Percentiles rank a stretch among this genome's conserved stretches.
Conservation (phyloP, 2,797 vertebrate species). For the Ateles fusciceps region DNA sequence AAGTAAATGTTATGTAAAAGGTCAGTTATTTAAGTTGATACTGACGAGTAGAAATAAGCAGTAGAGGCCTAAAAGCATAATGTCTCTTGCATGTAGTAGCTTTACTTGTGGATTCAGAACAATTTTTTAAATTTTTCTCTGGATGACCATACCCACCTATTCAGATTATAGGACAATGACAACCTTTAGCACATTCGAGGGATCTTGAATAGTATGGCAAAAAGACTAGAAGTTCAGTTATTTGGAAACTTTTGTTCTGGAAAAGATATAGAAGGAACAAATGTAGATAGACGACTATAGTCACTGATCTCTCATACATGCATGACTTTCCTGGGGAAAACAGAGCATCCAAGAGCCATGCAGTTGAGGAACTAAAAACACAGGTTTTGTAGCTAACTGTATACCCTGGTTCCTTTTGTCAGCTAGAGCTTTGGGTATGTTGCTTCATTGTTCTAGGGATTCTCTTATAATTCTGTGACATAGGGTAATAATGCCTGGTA, state of each 20-base stretch:
- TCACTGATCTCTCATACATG: background rate
- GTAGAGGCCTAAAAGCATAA: background rate
- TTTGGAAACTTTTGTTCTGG: background rate
- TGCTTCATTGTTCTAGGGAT: background rate
- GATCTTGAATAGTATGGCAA: background rate
- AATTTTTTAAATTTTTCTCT: background rate
- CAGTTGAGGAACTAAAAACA: background rate
- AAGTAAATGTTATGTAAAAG: background rate
- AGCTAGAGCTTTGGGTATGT: background rate
- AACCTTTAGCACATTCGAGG: background rate
- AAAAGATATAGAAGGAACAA: background rate
- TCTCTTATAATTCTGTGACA: background rate
- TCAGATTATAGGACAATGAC: background rate
- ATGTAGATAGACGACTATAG: fast-evolving
- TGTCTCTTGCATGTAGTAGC: background rate
- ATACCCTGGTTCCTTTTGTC: background rate
- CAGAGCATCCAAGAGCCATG: background rate
- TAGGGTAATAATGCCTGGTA: background rate
- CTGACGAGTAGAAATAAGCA: background rate
- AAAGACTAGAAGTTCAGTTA: background rate
- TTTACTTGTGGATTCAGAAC: background rate
- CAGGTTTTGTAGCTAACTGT: background rate
- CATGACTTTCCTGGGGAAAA: background rate
- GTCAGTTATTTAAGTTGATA: background rate
- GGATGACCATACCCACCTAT: background rate